Percentiles rank a stretch among this genome's conserved stretches.
Evolutionary conservation across 2,888 invertebrate species (phyloP).

Genomic region (Escarpia spicata): DNA sequence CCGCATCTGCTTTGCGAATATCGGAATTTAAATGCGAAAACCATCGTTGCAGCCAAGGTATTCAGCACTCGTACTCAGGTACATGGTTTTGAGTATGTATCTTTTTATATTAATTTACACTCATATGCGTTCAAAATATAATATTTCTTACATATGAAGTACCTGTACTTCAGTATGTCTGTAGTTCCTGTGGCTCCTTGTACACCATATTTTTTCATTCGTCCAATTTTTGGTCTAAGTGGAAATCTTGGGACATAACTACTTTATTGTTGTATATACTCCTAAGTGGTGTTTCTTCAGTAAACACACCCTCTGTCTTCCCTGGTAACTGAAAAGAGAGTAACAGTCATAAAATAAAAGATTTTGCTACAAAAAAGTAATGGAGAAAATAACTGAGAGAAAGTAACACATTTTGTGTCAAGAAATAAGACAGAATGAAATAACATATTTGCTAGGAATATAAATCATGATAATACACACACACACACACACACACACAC

Average conservation of each 20-base stretch:
- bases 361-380: too few species aligned
- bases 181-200: neutral
- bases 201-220: neutral
- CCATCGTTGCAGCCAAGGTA: neutral
- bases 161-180: neutral
- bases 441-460: too few species aligned
- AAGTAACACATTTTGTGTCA: too few species aligned
- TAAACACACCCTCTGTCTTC: too few species aligned
- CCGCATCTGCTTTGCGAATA: slow-evolving; percentile 12
- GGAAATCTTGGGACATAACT: neutral
- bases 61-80: neutral
- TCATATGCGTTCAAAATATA: neutral
- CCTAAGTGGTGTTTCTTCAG: too few species aligned
- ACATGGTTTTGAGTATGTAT: neutral
- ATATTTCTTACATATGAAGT: neutral
- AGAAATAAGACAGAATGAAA: too few species aligned
- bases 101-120: neutral
- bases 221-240: neutral
- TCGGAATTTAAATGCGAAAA: slow-evolving; percentile 16
- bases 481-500: too few species aligned
- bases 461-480: too few species aligned
- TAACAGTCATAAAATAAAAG: too few species aligned
- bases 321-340: too few species aligned
- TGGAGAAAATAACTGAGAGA: too few species aligned
- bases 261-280: neutral